phyloP scores from a whole-genome alignment of 2,113 vertebrate genomes.

The Callipepla californica region DNA sequence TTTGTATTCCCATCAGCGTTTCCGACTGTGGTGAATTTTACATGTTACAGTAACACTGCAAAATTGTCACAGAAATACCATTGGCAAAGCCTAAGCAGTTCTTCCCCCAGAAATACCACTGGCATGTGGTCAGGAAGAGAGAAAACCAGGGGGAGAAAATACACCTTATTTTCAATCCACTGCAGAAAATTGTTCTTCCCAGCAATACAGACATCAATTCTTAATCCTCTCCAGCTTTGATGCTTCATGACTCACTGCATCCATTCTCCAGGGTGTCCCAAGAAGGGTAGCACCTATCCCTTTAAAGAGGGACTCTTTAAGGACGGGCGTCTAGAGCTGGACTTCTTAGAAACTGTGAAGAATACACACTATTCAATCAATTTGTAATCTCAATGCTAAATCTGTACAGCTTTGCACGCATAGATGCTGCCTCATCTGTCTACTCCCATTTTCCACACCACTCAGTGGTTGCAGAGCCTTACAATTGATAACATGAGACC shows the following conservation, averaged over 20 bases:
- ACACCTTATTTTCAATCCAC: background rate
- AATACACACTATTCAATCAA: background rate
- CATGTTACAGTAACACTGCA: background rate
- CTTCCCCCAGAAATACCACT: background rate
- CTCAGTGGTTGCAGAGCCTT: background rate
- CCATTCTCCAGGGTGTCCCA: background rate
- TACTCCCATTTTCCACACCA: background rate
- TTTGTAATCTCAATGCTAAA: background rate
- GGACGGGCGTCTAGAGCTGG: background rate
- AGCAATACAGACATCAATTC: background rate
- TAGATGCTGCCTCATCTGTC: background rate
- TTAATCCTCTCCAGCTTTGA: background rate
- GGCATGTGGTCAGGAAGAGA: background rate
- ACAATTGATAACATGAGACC: background rate
- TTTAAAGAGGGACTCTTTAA: background rate
- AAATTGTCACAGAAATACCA: background rate
- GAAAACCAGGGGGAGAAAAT: background rate
- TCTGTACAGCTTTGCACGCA: background rate
- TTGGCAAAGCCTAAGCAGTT: background rate
- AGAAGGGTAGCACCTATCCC: background rate
- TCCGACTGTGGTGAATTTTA: conserved; percentile 3
- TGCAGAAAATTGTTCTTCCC: background rate
- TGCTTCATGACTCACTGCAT: background rate
- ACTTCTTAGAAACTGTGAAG: background rate
- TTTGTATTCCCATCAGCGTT: conserved; percentile 20